Conservation (phyloP, 2,888 invertebrate genomes). For the Dorcus hopei region DNA sequence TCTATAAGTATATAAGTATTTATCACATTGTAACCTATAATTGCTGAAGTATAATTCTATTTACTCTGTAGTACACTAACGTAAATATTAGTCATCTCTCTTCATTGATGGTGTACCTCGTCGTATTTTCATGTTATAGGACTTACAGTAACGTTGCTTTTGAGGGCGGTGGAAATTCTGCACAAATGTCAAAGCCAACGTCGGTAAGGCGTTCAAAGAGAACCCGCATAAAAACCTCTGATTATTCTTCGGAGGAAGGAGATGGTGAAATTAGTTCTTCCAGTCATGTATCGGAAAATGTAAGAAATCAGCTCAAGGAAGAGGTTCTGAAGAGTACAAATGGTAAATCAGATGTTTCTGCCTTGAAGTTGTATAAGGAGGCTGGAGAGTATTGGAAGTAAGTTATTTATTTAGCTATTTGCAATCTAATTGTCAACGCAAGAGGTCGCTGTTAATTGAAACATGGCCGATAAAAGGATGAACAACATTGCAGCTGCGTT, state of each 20-base stretch:
- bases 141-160: constrained; percentile 4
- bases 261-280: constrained; percentile 52
- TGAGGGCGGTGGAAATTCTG: neutral
- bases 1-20: neutral
- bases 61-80: no score
- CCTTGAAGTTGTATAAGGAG: constrained; percentile 71
- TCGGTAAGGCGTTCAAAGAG: constrained; percentile 33
- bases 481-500: no score
- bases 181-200: constrained; percentile 1
- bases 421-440: no score
- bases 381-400: constrained; percentile 85
- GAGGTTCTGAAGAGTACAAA: constrained; percentile 54
- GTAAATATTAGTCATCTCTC: no score
- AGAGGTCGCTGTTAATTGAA: no score
- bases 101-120: no score
- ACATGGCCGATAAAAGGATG: no score
- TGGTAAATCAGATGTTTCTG: constrained; percentile 59
- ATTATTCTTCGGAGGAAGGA: constrained; percentile 63
- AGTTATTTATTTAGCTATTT: constrained; percentile 44
- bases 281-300: constrained; percentile 52
- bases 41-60: no score
- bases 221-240: constrained; percentile 52
- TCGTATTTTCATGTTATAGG: constrained; percentile 7
- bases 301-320: constrained; percentile 46
- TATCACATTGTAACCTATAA: no score